Evolutionary conservation across 2,797 vertebrate genomes (phyloP), one percentile per base, ranked within the genome.

Genomic region (Pangasius sanitwongsei): DNA sequence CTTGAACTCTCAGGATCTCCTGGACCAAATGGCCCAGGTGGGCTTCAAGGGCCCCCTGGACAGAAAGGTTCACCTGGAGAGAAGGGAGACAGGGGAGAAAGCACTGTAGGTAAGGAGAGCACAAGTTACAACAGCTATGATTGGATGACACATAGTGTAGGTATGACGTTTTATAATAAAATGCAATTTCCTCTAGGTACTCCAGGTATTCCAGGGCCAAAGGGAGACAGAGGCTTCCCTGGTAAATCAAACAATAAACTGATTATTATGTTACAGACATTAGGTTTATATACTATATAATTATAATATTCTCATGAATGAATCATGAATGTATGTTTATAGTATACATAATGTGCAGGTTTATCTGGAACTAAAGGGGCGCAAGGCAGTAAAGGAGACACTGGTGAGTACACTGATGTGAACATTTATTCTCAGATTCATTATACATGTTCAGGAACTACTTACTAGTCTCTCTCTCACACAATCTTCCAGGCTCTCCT

Each of bases 31-130:
- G 90, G 91, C 23, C 23, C 28, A 28, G 0, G 0, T 37, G 91
- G 91, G 2, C 25, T 34, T 13, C 67, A 16, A 65, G 91, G 91
- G 16, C 34, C 12, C 4, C 6, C 87, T 63, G 91, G 91, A 91
- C 5, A 31, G 31, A 92, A 89, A 86, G 91, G 91, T n/a, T 90
- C 84, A 84, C 1, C 65, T 31, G 91, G 91, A 88, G 41, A 87
- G 37, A 91, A 92, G 41, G 91, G 91, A 86, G 41, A 89, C 31
- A 74, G 0, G 9, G 89, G 89, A 44, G 6, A 48, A 61, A 31
- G 13, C 4, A 4, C 11, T 81, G 13, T 16, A 84, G 86, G 90
- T 90, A 87, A 69, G 34, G 6, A 80, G n/a, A 31, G 25, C 34
- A 85, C 2, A 59, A 15, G 25, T 31, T 18, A 85, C 5, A 65